Evolutionary conservation across 2,797 vertebrate genomes (phyloP), one percentile per base, ranked within the genome.

Genomic region (Chrysocyon brachyurus): DNA sequence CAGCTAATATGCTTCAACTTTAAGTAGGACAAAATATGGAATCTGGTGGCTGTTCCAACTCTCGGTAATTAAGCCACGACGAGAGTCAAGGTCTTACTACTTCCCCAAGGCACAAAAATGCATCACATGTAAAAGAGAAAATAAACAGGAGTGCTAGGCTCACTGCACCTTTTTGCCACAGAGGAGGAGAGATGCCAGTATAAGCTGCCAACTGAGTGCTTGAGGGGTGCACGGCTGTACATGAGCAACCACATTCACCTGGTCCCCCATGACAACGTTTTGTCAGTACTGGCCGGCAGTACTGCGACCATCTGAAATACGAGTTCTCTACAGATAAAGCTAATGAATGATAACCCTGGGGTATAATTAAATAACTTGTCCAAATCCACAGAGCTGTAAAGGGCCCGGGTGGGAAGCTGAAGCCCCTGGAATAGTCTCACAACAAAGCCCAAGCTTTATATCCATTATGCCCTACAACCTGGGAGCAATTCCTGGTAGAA

Each of bases 31-130:
- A 85, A 77, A 72, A 46, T 73, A 72, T 87, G 87, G 89, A 93
- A 85, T 70, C 81, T n/a, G 26, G 77, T 16, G 70, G 77, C 85
- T 63, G 66, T 82, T 96, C 90, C 77, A 93, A 84, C 64, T 56
- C 87, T 49, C 73, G 21, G 31, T 59, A 78, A 97, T 96, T 96
- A 97, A 63, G 90, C 56, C 61, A 40, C 92, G 85, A 95, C 33
- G 57, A 93, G n/a, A 87, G 92, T 61, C 95, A 95, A 92, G 94
- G 88, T 88, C 89, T 95, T 46, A 28, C n/a, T 2, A 31, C 28
- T 68, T 82, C n/a, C 31, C 79, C 5, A 26, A 91, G 81, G 93
- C 73, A 95, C 52, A 63, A 36, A 94, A 87, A 77, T 5, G n/a
- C 0, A 85, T 28, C 12, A 61, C 1, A 31, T 1, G 21, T 57